A percentile compares a stretch with the other conserved stretches of the same genome.
phyloP scores from a whole-genome alignment of 1,140 invertebrate genomes.

The Drosophila orosa region DNA sequence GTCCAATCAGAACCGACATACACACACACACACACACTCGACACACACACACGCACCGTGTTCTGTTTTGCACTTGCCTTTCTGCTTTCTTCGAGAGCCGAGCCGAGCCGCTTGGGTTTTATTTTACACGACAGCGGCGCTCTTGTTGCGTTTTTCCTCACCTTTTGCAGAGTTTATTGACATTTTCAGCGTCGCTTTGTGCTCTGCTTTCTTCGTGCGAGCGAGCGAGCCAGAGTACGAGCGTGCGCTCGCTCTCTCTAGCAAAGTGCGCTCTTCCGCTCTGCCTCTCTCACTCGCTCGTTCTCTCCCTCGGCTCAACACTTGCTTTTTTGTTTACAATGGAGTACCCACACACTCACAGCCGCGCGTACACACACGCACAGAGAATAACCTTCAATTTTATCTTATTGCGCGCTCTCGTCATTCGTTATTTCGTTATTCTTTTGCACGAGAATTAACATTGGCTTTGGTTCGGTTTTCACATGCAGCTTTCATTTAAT shows the following conservation, averaged over 20 bases:
- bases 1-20: conserved; percentile 67
- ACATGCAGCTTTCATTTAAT: conserved; percentile 26
- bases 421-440: conserved; percentile 43
- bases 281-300: conserved; percentile 27
- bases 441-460: conserved; percentile 49
- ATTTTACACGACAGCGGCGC: conserved; percentile 69
- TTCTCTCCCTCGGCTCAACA: conserved; percentile 38
- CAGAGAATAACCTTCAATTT: conserved; percentile 80
- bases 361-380: conserved; percentile 9
- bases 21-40: conserved; percentile 1
- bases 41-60: conserved; percentile 22
- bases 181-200: conserved; percentile 81
- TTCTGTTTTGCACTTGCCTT: conserved; percentile 62
- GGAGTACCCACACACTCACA: conserved; percentile 18
- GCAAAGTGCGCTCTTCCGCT: conserved; percentile 13
- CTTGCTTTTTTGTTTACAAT: conserved; percentile 79
- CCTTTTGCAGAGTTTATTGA: conserved; percentile 82
- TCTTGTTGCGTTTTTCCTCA: conserved; percentile 81
- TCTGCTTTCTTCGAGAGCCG: conserved; percentile 66
- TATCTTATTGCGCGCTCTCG: conserved; percentile 73
- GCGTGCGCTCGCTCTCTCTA: conserved; percentile 59
- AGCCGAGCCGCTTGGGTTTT: conserved; percentile 54
- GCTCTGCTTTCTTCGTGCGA: conserved; percentile 72
- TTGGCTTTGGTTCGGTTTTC: conserved; percentile 38
- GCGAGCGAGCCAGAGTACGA: conserved; percentile 28